Evolutionary conservation across 2,888 invertebrate genomes (phyloP), one percentile per base, ranked within the genome.

Genomic region (Agriopis aurantiaria): DNA sequence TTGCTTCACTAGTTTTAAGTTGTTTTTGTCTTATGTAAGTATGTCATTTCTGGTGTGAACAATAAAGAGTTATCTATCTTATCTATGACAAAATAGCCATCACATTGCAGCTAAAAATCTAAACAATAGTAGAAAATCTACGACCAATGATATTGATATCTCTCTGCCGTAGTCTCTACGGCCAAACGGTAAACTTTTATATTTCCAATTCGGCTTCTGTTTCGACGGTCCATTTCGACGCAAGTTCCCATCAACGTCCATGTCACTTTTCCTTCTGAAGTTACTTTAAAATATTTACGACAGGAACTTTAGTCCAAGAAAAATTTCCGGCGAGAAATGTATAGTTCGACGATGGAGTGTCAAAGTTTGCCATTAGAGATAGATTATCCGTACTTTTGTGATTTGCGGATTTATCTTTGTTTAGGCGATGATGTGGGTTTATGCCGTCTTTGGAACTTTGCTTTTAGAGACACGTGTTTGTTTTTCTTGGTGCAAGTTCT

Each of bases 251-350:
- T 91, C 91, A 93, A 90, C 91, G 88, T 85, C 86, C 83, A 83
- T 89, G 93, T 92, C 94, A 92, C 89, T 92, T 91, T 89, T 90
- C 85, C 88, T 86, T 85, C 77, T 81, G 83, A 88, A 91, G 86
- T 91, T 87, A 90, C 92, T 93, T 92, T 93, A 93, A 93, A 93
- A 93, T 94, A 94, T 94, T 93, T 93, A 93, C 92, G 93, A 91
- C 86, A 83, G 72, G 76, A 88, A 91, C 83, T 91, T 91, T 81
- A 71, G 80, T 83, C 72, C 83, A 86, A 87, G 86, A 90, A 89
- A 89, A 90, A 88, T 90, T 88, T 85, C 83, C 73, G 51, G 85
- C 82, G 80, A 86, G 83, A 82, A 89, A 90, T 92, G 89, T 90
- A 91, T 89, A 91, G 90, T 90, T 89, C 78, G 80, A 78, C 83